Evolutionary conservation across 1,140 invertebrate genomes (phyloP), one percentile per base, ranked within the genome.

Genomic region (Portunus trituberculatus): DNA sequence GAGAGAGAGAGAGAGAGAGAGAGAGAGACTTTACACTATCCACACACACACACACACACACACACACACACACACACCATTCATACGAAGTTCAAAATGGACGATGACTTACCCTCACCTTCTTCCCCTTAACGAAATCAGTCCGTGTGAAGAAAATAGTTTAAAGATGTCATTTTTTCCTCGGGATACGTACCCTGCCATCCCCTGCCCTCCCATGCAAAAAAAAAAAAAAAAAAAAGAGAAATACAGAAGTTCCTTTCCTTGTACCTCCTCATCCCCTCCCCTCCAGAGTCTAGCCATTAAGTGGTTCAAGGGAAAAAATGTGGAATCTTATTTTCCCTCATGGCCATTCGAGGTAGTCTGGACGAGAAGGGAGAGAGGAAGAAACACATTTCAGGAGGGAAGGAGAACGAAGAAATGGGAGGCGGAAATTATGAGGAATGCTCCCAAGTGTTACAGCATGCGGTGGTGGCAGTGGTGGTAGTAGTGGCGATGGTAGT

Each of bases 341-440:
- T 0, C 67, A 76, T 76, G 67, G 67, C 67, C 67, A 76, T 76
- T 76, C 32, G 7, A 28, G 31, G 45, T 4, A 28, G 14, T 20
- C 32, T 45, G 86, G 86, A 31, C 31, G 86, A 46, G 86, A 46
- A 88, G 45, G 86, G 45, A 25, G 31, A 88, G 86, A 46, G 86
- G 86, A 88, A 46, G 86, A 88, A 46, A 88, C 16, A 88, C 86
- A 76, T 76, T 76, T 76, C 20, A 76, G 67, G 67, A 76, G 67
- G 67, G 67, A n/a, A 76, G 67, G n/a, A 88, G 86, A 76, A 76
- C 20, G 67, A 76, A 76, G 67, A 20, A 76, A 76, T 88, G 45
- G 29, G 86, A n/a, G n/a, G 25, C 67, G 67, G 67, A 76, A 76
- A 76, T 76, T 39, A 88, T 46, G 86, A 89, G n/a, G 87, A 39